A percentile compares a stretch with the other conserved stretches of the same genome.
These are phyloP conservation scores for Parapsyche elsis DNA, from an alignment of 1,140 invertebrate species.

Conservation along the genomic window DNA sequence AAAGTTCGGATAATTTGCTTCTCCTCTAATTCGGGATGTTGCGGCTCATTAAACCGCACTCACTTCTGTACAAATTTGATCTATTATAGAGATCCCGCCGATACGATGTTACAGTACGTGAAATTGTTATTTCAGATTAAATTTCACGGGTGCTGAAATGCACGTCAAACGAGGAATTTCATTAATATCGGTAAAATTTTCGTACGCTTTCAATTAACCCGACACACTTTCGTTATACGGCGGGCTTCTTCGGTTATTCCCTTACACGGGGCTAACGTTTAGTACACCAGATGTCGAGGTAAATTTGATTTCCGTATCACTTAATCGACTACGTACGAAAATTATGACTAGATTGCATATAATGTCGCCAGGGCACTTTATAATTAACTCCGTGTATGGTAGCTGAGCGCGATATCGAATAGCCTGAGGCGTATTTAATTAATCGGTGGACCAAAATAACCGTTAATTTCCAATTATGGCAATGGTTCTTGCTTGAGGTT, in stretches of 20 bases:
- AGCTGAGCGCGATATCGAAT: no score
- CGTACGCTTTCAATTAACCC: slow-evolving; percentile 6
- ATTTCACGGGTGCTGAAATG: no score
- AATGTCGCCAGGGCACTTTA: not conserved
- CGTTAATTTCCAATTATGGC: no score
- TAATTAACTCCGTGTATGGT: no score
- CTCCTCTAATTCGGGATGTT: slow-evolving; percentile 6
- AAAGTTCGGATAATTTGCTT: slow-evolving; percentile 12
- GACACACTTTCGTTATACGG: not conserved
- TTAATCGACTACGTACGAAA: not conserved
- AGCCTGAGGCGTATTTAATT: no score
- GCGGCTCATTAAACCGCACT: slow-evolving; percentile 18
- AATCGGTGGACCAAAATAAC: no score
- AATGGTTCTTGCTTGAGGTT: no score
- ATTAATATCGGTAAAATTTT: not conserved
- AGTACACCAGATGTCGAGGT: not conserved
- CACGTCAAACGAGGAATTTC: no score
- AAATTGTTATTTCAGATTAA: no score
- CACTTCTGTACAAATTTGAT: slow-evolving; percentile 18
- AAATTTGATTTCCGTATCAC: slow-evolving; percentile 19
- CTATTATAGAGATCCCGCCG: not conserved
- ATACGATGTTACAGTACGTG: no score
- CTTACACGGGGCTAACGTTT: not conserved
- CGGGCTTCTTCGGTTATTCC: slow-evolving; percentile 2
- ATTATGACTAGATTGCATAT: slow-evolving; percentile 1